Evolutionary conservation across 1,140 invertebrate species (phyloP), one percentile per base, ranked within the genome.

Genomic region (Gonioctena quinquepunctata): DNA sequence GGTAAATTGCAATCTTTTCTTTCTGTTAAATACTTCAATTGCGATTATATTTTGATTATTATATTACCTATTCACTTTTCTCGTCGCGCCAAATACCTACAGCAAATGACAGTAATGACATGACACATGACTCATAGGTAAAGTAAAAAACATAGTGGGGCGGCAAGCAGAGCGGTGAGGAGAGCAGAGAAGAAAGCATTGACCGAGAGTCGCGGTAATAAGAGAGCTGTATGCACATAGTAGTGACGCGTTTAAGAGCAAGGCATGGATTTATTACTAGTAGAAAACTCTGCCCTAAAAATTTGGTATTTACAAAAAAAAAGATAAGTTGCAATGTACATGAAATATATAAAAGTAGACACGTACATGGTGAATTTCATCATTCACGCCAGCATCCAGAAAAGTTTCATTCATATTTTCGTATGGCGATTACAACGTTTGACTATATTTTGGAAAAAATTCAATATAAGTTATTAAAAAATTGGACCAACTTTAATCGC

Each of bases 401-500:
- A 2, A 27, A 28, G 27, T 67, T 67, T 59, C 16, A 28, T 48
- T 13, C 8, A 27, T 57, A 67, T 59, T 67, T 67, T 8, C 11
- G 65, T 23, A 67, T 67, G 65, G 16, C 25, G 1, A 26, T 28
- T 27, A 26, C 0, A 27, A 57, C 50, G 7, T 67, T 67, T 18
- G 21, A 67, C 21, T 59, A 66, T 42, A 66, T 67, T 33, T 27
- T 67, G 50, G 50, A 57, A 33, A 56, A 67, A 26, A 33, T 67
- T 33, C 7, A 33, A 11, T 13, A 11, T 8, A 33, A 33, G 21
- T 21, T 57, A 67, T 8, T 27, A 8, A 67, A 28, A 48, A 56
- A 33, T 27, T 42, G 28, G 52, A 67, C 13, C 16, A 67, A 67
- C 16, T 57, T 27, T 6, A 56, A 56, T 13, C 11, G 28, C 16